Conservation (phyloP, 2,888 invertebrate genomes). For the Pyrgus malvae region DNA sequence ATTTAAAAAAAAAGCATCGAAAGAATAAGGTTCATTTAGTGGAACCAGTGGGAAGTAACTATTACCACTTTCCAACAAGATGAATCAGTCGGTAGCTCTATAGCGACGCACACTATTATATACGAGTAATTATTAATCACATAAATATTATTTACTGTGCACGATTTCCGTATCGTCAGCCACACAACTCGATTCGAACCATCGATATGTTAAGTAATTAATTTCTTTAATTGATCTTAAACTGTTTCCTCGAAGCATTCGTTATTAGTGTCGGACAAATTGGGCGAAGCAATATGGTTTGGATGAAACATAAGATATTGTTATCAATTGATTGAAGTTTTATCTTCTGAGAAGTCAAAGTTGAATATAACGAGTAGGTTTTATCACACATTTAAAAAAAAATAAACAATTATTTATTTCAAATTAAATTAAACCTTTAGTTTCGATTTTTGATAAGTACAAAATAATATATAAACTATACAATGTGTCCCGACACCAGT, state of each 20-base stretch:
- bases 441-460: no score
- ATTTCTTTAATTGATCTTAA: constrained; percentile 18
- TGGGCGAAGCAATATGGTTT: constrained; percentile 10
- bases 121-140: neutral
- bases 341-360: neutral
- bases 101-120: no score
- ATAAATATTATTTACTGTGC: neutral
- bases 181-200: neutral
- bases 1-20: no score
- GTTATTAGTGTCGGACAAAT: constrained; percentile 17
- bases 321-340: constrained; percentile 1
- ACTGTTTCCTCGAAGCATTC: constrained; percentile 13
- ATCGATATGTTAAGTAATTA: constrained; percentile 7
- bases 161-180: neutral
- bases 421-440: no score
- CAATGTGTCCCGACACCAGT: no score
- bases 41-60: no score
- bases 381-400: no score
- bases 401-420: no score
- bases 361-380: neutral
- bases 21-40: no score
- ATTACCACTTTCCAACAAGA: no score
- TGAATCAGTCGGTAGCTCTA: no score
- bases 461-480: no score
- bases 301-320: neutral